Evolutionary conservation across 2,113 vertebrate genomes (phyloP), one percentile per base, ranked within the genome.

Genomic region (Pteruthius melanotis): DNA sequence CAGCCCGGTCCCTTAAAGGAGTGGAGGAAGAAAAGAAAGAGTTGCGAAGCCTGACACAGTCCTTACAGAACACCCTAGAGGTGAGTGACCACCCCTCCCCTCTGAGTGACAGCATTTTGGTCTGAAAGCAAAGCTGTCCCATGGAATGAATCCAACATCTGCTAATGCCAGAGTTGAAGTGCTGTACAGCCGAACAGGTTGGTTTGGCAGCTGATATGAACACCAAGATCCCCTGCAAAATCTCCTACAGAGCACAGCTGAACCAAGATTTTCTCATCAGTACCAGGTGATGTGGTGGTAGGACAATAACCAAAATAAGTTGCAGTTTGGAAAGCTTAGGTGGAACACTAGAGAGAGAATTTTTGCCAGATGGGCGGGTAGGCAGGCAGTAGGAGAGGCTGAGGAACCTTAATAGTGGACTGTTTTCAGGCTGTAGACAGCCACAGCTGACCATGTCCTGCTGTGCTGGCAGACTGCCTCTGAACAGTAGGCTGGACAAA

Each of bases 21-120:
- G 99, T 99, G 18, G 99, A 99, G 90, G 98, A 97, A 61, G 99
- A 99, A 95, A 99, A 99, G 79, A 98, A 98, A 71, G 98, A 99
- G 85, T 97, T 99, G 64, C 97, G 98, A 89, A 97, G 95, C 80
- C 94, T 99, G 71, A 99, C 99, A 2, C 94, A 98, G 53, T 97
- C 98, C 77, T 97, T 99, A 61, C 99, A 99, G 97, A 98, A 97
- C 78, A 99, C 98, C 7, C 98, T 99, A 44, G 98, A 99, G 99
- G 99, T 99, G 94, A 92, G 98, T 96, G 65, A 92, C 66, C 1
- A 0, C 39, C 89, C 45, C 42, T 93, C 3, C 31, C 23, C 33
- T 77, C 79, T 44, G 50, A 71, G 26, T 12, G 61, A 84, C 65
- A 75, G 65, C 57, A 20, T 74, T 87, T 23, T 49, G 72, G 42